A percentile compares a stretch with the other conserved stretches of the same genome.
phyloP scores from a whole-genome alignment of 2,113 vertebrate species.

The Morone saxatilis region DNA sequence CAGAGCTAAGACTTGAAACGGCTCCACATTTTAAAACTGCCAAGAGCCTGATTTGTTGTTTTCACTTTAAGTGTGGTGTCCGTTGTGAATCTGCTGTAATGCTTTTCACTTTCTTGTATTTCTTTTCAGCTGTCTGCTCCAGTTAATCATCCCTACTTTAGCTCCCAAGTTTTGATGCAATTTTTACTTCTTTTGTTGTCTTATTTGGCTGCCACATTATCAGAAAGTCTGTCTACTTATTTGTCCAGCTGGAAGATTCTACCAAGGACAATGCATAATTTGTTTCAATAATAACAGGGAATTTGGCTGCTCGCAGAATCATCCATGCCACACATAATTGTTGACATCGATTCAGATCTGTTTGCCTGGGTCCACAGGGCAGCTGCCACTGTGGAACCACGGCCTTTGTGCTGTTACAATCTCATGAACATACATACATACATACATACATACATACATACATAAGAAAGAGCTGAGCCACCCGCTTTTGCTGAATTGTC shows the following conservation, averaged over 20 bases:
- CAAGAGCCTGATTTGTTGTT: not conserved
- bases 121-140: conserved; percentile 1
- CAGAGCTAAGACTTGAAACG: conserved; percentile 4
- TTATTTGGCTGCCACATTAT: conserved; percentile 20
- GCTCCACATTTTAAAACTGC: not conserved
- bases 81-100: conserved; percentile 1
- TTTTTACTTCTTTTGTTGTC: not conserved
- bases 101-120: conserved; percentile 1
- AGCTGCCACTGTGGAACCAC: not conserved
- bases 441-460: not conserved
- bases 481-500: not conserved
- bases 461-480: not conserved
- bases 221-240: conserved; percentile 3
- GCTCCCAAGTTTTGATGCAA: not conserved
- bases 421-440: not conserved
- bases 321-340: not conserved
- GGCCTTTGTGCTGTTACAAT: not conserved
- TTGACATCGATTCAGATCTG: fast-evolving
- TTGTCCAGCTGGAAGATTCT: not conserved
- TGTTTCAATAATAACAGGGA: not conserved
- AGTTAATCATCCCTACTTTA: conserved; percentile 8
- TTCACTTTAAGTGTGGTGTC: not conserved
- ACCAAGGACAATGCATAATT: not conserved
- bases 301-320: not conserved
- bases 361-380: not conserved